Conservation (phyloP, 2,888 invertebrate genomes). For the Caenorhabditis panamensis region DNA sequence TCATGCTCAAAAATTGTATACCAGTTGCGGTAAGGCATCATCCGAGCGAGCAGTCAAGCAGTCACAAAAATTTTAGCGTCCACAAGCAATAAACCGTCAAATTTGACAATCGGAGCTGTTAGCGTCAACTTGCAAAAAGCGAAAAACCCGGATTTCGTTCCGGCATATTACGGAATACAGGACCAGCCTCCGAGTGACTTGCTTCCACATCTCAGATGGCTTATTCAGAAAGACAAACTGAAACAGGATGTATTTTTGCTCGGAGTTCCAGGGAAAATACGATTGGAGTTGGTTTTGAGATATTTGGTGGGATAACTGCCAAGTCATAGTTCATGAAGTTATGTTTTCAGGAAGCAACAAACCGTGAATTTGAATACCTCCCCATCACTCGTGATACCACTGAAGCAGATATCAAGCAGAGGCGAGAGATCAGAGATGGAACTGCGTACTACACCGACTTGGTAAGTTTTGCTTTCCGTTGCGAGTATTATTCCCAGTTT, state of each 20-base stretch:
- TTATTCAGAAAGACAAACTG: conserved; percentile 93
- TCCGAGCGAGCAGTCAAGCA: too few species aligned
- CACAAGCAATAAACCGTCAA: conserved; percentile 39
- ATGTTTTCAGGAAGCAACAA: conserved; percentile 86
- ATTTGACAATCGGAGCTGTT: conserved; percentile 37
- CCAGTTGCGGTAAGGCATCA: conserved; percentile 10
- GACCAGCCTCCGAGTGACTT: conserved; percentile 42
- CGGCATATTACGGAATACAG: conserved; percentile 82
- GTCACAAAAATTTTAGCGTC: conserved; percentile 45
- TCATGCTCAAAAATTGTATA: conserved; percentile 20
- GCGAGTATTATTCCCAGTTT: neutral
- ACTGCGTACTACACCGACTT: conserved; percentile 95
- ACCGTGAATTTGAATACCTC: conserved; percentile 93
- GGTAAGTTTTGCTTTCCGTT: conserved; percentile 71
- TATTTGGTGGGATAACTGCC: conserved; percentile 84
- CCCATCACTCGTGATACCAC: conserved; percentile 95
- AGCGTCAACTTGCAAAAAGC: conserved; percentile 81
- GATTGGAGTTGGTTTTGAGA: conserved; percentile 90
- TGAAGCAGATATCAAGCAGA: conserved; percentile 95
- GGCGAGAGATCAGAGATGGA: conserved; percentile 91
- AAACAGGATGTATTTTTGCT: conserved; percentile 96
- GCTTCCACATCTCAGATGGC: conserved; percentile 90
- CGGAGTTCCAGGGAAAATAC: conserved; percentile 91
- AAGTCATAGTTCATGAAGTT: neutral
- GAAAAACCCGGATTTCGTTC: conserved; percentile 89